Conservation (phyloP, 2,888 invertebrate genomes). For the Phalera bucephala region DNA sequence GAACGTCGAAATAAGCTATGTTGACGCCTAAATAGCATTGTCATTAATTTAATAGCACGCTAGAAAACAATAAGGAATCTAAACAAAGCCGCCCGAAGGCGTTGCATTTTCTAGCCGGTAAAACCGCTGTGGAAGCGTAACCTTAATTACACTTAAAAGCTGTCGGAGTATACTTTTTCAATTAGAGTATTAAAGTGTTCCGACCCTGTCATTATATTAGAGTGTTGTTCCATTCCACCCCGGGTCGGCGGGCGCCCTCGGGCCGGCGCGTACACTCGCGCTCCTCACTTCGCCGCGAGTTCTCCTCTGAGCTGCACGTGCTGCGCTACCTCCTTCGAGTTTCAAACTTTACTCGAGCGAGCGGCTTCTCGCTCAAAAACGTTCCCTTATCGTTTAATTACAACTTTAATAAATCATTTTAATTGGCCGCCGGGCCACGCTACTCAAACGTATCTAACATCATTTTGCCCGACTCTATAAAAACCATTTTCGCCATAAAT, state of each 20-base stretch:
- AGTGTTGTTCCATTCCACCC: constrained; percentile 80
- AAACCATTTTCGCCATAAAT: constrained; percentile 32
- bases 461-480: constrained; percentile 17
- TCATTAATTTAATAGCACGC: background rate
- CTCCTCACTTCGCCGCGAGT: constrained; percentile 65
- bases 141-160: constrained; percentile 74
- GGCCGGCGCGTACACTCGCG: constrained; percentile 24
- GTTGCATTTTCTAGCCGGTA: too few species aligned
- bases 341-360: constrained; percentile 75
- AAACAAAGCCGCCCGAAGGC: constrained; percentile 21
- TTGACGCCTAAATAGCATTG: background rate
- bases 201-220: constrained; percentile 82
- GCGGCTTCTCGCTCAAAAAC: constrained; percentile 34
- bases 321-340: constrained; percentile 17
- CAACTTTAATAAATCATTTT: constrained; percentile 37
- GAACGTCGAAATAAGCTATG: too few species aligned
- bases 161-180: constrained; percentile 79
- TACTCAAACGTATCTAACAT: constrained; percentile 7
- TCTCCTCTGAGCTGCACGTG: constrained; percentile 47
- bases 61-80: constrained; percentile 1
- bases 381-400: constrained; percentile 33
- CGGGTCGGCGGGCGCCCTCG: constrained; percentile 56
- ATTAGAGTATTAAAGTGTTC: constrained; percentile 82
- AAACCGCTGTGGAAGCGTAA: constrained; percentile 53
- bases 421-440: constrained; percentile 21